These are phyloP conservation scores for Acleris cristana DNA, from an alignment of 2,888 invertebrate genomes.

Conservation along the genomic window DNA sequence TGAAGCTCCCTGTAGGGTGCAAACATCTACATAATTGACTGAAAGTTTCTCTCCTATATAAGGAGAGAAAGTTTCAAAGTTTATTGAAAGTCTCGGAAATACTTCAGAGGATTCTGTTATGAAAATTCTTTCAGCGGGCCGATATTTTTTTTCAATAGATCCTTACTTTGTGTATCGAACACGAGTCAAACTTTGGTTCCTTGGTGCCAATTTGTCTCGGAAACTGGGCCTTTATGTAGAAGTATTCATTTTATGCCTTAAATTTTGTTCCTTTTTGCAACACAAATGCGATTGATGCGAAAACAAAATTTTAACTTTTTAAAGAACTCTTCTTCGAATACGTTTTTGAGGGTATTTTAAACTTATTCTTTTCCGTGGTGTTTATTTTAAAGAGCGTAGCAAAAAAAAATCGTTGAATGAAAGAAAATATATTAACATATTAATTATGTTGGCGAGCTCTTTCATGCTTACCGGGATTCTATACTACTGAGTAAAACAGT, in stretches of 20 bases:
- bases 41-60: slow-evolving; percentile 30
- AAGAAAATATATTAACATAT: no score
- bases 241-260: background rate
- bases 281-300: no score
- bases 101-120: slow-evolving; percentile 31
- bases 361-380: no score
- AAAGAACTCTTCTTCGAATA: no score
- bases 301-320: background rate
- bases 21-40: slow-evolving; percentile 35
- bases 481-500: no score
- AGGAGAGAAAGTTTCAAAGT: slow-evolving; percentile 34
- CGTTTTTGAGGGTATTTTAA: no score
- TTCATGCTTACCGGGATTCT: no score
- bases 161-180: slow-evolving; percentile 17
- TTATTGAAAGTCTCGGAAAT: slow-evolving; percentile 36
- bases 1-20: slow-evolving; percentile 11
- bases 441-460: no score
- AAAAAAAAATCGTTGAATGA: no score
- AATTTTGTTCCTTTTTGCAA: background rate
- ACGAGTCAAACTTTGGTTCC: slow-evolving; percentile 13
- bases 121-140: slow-evolving; percentile 33
- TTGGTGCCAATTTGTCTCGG: slow-evolving; percentile 18
- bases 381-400: no score
- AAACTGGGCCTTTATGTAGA: background rate
- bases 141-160: slow-evolving; percentile 30